Conservation (phyloP, 2,797 vertebrate species). For the Squalus acanthias region DNA sequence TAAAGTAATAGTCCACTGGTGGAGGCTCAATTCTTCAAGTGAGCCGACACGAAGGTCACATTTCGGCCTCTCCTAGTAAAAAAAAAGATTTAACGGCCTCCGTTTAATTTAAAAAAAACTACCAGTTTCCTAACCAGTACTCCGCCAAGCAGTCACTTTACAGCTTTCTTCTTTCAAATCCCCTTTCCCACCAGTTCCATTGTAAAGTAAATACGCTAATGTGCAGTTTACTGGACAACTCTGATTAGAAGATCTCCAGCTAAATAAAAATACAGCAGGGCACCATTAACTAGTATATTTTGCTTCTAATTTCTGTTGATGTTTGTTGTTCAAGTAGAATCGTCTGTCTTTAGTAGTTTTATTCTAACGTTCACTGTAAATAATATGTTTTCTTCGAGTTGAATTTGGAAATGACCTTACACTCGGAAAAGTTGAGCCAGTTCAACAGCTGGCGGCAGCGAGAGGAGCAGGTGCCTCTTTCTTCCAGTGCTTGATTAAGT, state of each 20-base stretch:
- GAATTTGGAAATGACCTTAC: background rate
- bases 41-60: background rate
- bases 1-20: background rate
- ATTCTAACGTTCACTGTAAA: background rate
- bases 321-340: background rate
- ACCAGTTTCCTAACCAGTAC: background rate
- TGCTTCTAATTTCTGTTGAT: background rate
- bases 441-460: slow-evolving; percentile 31
- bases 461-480: background rate
- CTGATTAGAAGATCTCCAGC: background rate
- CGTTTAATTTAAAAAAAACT: background rate
- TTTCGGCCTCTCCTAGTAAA: background rate
- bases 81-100: background rate
- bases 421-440: background rate
- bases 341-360: background rate
- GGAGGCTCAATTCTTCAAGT: background rate
- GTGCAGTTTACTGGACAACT: background rate
- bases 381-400: background rate
- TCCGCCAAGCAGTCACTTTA: background rate
- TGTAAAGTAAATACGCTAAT: background rate
- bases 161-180: background rate
- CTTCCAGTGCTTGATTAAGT: background rate
- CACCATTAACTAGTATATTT: background rate
- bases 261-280: background rate
- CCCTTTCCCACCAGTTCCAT: background rate